phyloP scores from a whole-genome alignment of 2,888 invertebrate species.

The Barypeithes pellucidus region DNA sequence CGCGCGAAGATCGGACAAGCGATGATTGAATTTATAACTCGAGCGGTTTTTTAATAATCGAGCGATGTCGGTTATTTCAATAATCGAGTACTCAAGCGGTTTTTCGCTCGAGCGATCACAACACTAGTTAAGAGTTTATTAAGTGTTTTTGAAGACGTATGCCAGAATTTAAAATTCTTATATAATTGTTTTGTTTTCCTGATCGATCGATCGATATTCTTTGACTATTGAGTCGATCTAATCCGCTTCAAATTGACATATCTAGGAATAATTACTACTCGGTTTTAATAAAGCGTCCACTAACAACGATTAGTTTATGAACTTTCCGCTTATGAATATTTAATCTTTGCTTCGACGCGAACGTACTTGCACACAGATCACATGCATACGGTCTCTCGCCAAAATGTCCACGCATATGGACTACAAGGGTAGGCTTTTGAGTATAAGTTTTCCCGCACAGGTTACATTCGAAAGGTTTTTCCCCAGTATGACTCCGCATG shows the following conservation, averaged over 20 bases:
- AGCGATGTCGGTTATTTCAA: too few relatives aligned
- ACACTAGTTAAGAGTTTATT: too few relatives aligned
- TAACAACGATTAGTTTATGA: slow-evolving; percentile 38
- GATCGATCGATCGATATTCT: too few relatives aligned
- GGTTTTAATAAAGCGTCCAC: not conserved
- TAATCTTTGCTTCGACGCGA: slow-evolving; percentile 54
- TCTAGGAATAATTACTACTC: not conserved
- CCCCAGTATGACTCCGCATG: slow-evolving; percentile 73
- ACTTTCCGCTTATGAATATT: slow-evolving; percentile 48
- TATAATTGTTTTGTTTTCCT: too few relatives aligned
- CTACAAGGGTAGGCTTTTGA: slow-evolving; percentile 55
- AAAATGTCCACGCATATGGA: slow-evolving; percentile 57
- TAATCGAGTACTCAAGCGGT: too few relatives aligned
- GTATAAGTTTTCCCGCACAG: slow-evolving; percentile 55
- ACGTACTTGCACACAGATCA: slow-evolving; percentile 61
- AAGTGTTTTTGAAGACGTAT: too few relatives aligned
- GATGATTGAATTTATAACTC: too few relatives aligned
- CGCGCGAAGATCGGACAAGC: too few relatives aligned
- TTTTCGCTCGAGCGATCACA: too few relatives aligned
- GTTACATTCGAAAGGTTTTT: slow-evolving; percentile 72
- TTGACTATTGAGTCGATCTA: too few relatives aligned
- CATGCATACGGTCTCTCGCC: slow-evolving; percentile 60
- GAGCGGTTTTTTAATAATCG: too few relatives aligned
- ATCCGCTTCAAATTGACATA: not conserved
- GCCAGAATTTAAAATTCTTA: too few relatives aligned